phyloP scores from a whole-genome alignment of 2,113 vertebrate species.

The Prunella fulvescens region DNA sequence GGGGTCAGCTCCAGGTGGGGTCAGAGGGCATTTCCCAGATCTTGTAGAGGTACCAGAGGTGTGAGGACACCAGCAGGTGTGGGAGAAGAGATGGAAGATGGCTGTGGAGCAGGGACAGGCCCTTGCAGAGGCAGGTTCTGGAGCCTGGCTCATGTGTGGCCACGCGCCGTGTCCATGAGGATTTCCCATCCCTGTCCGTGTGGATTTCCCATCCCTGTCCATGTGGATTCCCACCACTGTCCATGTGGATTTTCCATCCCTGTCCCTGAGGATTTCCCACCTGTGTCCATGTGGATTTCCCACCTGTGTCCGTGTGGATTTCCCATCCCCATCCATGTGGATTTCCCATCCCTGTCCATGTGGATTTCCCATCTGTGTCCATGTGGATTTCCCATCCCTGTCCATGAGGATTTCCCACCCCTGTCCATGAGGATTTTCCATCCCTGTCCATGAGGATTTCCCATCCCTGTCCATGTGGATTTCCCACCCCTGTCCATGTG shows the following conservation, averaged over 20 bases:
- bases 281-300: background rate
- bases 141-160: background rate
- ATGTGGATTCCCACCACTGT: background rate
- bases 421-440: no score
- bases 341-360: no score
- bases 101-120: background rate
- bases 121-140: background rate
- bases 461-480: no score
- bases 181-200: background rate
- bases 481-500: background rate
- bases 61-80: background rate
- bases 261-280: no score
- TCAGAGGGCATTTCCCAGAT: background rate
- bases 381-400: no score
- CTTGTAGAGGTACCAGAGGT: background rate
- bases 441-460: no score
- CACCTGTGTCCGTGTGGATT: background rate
- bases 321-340: background rate
- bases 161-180: accelerated
- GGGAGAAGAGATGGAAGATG: background rate
- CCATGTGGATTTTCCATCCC: accelerated
- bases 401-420: background rate
- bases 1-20: background rate
- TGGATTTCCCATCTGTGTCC: no score
- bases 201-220: background rate